Base-by-base conservation (phyloP, 2,113 vertebrate species). In the Ceratotherium simum region DNA sequence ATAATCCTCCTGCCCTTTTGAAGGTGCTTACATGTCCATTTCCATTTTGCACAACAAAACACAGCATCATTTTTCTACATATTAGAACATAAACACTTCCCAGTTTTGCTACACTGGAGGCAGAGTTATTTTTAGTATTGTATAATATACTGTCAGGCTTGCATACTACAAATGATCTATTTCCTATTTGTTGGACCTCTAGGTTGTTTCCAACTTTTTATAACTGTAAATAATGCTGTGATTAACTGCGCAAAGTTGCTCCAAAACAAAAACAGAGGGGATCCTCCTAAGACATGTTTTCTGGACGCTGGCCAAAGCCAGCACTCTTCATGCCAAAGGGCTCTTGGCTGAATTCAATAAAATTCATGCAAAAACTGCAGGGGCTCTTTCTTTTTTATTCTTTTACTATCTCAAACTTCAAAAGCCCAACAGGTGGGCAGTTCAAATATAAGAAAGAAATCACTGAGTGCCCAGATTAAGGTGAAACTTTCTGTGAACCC, bases 161-260 rank as follows among this genome's bases (percentile, higher is more conserved):
- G 27, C 89, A 12, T 88, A 58, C 39, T 92, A 33, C 70, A 92
- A 91, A 56, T 81, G 62, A 95, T 91, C 8, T 62, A 23, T 94
- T 95, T 96, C 29, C 13, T 86, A 62, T 78, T 88, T 96, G 11
- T 92, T 90, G 86, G 94, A 75, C n/a, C 29, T 96, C 90, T 96
- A 96, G 78, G 94, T 94, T 97, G 72, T 98, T 97, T 93, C 85
- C 95, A 91, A 62, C 46, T 82, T 96, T 93, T 95, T 88, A 31
- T 75, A 96, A 89, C 25, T 91, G 31, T 95, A 98, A 97, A 95
- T 95, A 95, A 96, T 31, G 13, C 8, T 82, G 17, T 91, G 39
- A 85, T 91, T 83, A 90, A 95, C 87, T 92, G 46, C 4, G 51
- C 8, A 76, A 90, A 89, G 42, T 91, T 90, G 25, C 5, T 94